A percentile compares a stretch with the other conserved stretches of the same genome.
phyloP scores from a whole-genome alignment of 2,888 invertebrate species.

The Trilocha varians region DNA sequence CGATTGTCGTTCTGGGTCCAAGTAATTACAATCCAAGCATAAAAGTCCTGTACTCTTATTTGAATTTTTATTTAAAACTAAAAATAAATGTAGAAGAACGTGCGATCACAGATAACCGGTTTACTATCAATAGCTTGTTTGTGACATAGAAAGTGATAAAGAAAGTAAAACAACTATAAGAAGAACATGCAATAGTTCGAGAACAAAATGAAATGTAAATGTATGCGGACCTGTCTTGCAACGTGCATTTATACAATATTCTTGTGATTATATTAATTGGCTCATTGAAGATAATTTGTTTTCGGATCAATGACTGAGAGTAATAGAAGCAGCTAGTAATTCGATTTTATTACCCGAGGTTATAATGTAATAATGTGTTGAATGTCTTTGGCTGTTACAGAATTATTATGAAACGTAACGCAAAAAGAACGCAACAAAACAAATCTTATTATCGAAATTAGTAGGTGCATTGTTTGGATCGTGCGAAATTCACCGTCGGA shows the following conservation, averaged over 20 bases:
- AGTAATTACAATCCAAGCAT: not conserved
- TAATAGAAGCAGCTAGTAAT: not conserved
- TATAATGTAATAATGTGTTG: too few species aligned
- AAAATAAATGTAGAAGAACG: not conserved
- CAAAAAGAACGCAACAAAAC: conserved; percentile 5
- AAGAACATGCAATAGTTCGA: conserved; percentile 1
- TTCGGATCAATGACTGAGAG: conserved; percentile 7
- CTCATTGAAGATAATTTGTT: not conserved
- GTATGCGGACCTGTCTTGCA: not conserved
- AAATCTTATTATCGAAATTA: conserved; percentile 27
- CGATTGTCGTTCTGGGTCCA: not conserved
- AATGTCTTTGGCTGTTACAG: not conserved
- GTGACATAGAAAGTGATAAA: not conserved
- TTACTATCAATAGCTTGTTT: not conserved
- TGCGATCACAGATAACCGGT: not conserved
- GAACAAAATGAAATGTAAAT: not conserved
- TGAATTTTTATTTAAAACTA: not conserved
- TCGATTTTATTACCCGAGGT: too few species aligned
- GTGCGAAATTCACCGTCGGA: conserved; percentile 33
- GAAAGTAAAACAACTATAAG: not conserved
- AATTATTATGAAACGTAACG: not conserved
- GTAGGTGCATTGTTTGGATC: conserved; percentile 32
- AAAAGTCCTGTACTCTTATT: not conserved
- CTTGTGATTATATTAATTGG: too few species aligned
- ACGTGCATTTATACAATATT: conserved; percentile 2